These are phyloP conservation scores for Littorina saxatilis DNA, from an alignment of 1,140 invertebrate species.

Conservation along the genomic window DNA sequence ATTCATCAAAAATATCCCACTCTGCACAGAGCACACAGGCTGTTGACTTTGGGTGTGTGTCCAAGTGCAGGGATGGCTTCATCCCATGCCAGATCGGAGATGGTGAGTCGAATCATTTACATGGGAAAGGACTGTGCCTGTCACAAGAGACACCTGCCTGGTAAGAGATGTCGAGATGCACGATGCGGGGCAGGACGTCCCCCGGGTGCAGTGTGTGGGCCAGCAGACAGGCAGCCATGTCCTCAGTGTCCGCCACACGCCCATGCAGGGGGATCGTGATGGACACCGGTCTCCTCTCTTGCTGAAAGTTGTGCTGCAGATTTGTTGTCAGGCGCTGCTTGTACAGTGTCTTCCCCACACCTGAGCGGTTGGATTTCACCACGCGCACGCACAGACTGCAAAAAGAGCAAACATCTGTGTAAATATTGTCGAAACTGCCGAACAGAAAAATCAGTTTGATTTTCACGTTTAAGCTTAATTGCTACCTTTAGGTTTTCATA, in stretches of 20 bases:
- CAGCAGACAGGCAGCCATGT: conserved; percentile 50
- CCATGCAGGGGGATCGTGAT: conserved; percentile 62
- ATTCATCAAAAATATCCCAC: too few relatives aligned
- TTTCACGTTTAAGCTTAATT: too few relatives aligned
- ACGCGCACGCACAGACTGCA: conserved; percentile 33
- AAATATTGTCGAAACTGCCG: too few relatives aligned
- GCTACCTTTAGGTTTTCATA: too few relatives aligned
- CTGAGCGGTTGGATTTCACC: conserved; percentile 63
- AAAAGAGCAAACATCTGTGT: not conserved
- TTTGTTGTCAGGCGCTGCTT: conserved; percentile 53
- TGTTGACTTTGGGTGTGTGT: too few relatives aligned
- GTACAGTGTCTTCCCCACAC: conserved; percentile 68
- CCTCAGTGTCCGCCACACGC: conserved; percentile 48
- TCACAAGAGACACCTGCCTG: too few relatives aligned
- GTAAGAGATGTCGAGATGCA: conserved; percentile 68
- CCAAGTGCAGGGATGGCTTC: too few relatives aligned
- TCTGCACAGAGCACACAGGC: too few relatives aligned
- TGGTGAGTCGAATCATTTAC: too few relatives aligned
- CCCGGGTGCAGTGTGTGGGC: conserved; percentile 48
- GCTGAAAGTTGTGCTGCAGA: conserved; percentile 25
- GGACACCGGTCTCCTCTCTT: conserved; percentile 25
- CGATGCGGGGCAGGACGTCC: conserved; percentile 51
- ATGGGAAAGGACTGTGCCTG: too few relatives aligned
- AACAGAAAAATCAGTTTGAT: too few relatives aligned
- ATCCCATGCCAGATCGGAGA: too few relatives aligned